These are phyloP conservation scores for Apodemia hepburni DNA, from an alignment of 2,888 invertebrate species.

Conservation along the genomic window DNA sequence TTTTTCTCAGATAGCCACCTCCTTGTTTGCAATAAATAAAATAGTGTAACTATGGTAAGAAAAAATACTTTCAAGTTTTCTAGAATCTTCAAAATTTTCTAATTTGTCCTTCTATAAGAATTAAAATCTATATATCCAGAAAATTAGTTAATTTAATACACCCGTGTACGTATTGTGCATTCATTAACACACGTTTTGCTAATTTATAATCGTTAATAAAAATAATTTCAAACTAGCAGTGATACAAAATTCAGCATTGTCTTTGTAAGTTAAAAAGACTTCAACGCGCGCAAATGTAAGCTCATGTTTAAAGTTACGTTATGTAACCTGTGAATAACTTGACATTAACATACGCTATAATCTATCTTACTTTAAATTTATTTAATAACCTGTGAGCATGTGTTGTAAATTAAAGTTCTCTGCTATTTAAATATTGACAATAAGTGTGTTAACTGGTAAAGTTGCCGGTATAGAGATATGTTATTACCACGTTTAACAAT, in stretches of 20 bases:
- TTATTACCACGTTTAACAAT: too few relatives aligned
- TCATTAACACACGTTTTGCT: background rate
- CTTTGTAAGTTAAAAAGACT: slow-evolving; percentile 38
- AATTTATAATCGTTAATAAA: background rate
- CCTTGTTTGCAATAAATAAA: too few relatives aligned
- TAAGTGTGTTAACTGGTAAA: background rate
- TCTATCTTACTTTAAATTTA: background rate
- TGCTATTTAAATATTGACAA: background rate
- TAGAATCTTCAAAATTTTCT: background rate
- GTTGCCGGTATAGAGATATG: background rate
- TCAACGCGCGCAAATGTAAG: slow-evolving; percentile 37
- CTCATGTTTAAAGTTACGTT: background rate
- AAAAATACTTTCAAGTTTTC: background rate
- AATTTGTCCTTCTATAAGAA: too few relatives aligned
- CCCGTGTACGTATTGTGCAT: background rate
- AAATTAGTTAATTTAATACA: background rate
- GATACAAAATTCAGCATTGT: background rate
- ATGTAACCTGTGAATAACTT: background rate
- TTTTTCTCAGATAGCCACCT: too few relatives aligned
- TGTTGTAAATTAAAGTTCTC: background rate
- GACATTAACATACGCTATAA: background rate
- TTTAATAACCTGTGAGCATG: background rate
- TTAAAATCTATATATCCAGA: too few relatives aligned
- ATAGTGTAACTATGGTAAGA: too few relatives aligned
- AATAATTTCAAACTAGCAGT: background rate